Conservation (phyloP, 2,888 invertebrate species). For the Drosophila mulleri region DNA sequence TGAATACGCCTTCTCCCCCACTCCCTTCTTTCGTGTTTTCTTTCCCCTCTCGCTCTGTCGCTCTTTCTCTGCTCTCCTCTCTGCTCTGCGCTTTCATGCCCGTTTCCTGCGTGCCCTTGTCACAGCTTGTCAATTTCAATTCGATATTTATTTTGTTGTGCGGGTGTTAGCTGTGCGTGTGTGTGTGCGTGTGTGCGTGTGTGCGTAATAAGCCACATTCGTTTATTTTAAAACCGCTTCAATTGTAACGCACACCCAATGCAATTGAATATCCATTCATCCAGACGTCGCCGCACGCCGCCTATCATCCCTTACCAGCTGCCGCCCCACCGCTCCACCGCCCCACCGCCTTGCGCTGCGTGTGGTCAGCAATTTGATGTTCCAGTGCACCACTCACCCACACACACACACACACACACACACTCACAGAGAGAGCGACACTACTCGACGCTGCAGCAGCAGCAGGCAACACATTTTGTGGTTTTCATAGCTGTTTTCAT, state of each 20-base stretch:
- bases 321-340: neutral
- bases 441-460: slow-evolving; percentile 2
- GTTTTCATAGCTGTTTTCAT: slow-evolving; percentile 78
- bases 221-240: slow-evolving; percentile 79
- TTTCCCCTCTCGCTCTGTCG: neutral
- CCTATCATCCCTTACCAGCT: neutral
- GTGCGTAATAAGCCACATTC: slow-evolving; percentile 76
- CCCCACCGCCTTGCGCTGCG: slow-evolving; percentile 14
- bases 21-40: neutral
- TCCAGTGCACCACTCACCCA: slow-evolving; percentile 28
- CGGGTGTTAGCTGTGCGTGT: slow-evolving; percentile 10
- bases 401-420: neutral
- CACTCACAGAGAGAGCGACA: neutral
- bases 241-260: slow-evolving; percentile 69
- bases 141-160: slow-evolving; percentile 74
- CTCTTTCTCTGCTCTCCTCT: neutral
- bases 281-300: slow-evolving; percentile 28
- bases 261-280: slow-evolving; percentile 72
- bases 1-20: too few species aligned
- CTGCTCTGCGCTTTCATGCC: slow-evolving; percentile 5
- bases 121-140: slow-evolving; percentile 76
- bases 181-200: slow-evolving; percentile 30
- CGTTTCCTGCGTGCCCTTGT: slow-evolving; percentile 37
- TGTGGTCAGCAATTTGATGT: slow-evolving; percentile 74
- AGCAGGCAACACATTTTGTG: slow-evolving; percentile 62